These are phyloP conservation scores for Clarias pachynema DNA, from an alignment of 2,797 vertebrate species.

Conservation along the genomic window DNA sequence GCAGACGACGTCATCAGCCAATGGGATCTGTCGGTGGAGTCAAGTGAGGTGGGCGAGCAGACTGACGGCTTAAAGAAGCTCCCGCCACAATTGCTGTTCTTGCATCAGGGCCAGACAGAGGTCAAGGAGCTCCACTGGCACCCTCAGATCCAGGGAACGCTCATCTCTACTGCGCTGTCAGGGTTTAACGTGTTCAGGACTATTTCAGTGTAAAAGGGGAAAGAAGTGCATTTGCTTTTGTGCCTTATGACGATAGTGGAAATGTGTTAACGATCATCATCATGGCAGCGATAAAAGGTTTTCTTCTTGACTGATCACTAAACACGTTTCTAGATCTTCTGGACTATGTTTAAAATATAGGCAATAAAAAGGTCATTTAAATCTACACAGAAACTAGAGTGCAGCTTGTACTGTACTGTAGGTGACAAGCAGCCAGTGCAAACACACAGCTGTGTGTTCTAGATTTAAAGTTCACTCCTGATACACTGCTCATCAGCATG, in stretches of 20 bases:
- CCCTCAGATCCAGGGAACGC: slow-evolving; percentile 83
- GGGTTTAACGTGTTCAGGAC: slow-evolving; percentile 92
- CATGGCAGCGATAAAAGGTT: background rate
- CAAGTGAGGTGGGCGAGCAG: slow-evolving; percentile 76
- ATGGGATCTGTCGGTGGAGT: slow-evolving; percentile 92
- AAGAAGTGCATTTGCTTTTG: background rate
- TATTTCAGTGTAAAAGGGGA: slow-evolving; percentile 78
- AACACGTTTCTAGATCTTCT: background rate
- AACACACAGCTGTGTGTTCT: slow-evolving; percentile 1
- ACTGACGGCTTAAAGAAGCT: slow-evolving; percentile 74
- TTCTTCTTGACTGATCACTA: background rate
- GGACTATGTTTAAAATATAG: background rate
- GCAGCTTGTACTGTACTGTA: background rate
- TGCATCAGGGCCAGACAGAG: slow-evolving; percentile 91
- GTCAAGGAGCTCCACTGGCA: slow-evolving; percentile 95
- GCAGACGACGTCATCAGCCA: slow-evolving; percentile 88
- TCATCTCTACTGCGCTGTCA: slow-evolving; percentile 84
- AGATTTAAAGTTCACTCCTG: background rate
- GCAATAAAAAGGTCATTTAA: background rate
- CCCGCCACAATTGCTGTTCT: slow-evolving; percentile 89
- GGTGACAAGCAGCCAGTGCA: background rate
- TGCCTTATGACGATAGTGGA: background rate
- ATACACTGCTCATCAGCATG: background rate
- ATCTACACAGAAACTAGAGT: background rate
- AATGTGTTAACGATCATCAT: background rate